Evolutionary conservation across 2,797 vertebrate species (phyloP).

Genomic region (Crocidura indochinensis): DNA sequence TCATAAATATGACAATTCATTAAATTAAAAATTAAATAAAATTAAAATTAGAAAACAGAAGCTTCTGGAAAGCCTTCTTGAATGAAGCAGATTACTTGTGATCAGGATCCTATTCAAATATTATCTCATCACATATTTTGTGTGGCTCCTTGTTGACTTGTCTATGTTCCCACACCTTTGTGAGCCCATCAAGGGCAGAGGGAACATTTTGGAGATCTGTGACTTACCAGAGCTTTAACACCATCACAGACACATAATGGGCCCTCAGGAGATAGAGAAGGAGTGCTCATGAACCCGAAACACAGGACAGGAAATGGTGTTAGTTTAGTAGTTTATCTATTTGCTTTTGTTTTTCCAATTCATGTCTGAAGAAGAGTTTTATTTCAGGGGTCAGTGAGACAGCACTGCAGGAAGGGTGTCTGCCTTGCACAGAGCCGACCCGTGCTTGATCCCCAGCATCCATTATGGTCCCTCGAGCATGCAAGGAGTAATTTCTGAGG

Average conservation of each 20-base stretch:
- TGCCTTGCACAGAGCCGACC: too few relatives aligned
- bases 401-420: too few relatives aligned
- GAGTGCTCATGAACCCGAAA: not conserved
- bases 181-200: not conserved
- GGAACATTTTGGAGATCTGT: not conserved
- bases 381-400: too few relatives aligned
- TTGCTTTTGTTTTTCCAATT: slow-evolving; percentile 11
- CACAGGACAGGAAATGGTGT: not conserved
- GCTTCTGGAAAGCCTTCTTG: not conserved
- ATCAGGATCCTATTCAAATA: not conserved
- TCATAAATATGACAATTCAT: too few relatives aligned
- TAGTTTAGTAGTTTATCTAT: not conserved
- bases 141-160: not conserved
- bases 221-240: not conserved
- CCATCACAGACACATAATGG: not conserved
- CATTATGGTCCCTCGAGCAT: too few relatives aligned
- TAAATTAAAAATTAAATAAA: not conserved
- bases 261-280: not conserved
- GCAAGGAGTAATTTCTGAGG: too few relatives aligned
- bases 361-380: not conserved
- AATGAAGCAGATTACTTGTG: not conserved
- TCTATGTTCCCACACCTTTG: not conserved
- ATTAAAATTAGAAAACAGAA: not conserved
- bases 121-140: not conserved
- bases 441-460: too few relatives aligned